Base-by-base conservation (phyloP, 2,797 vertebrate genomes). In the Helostoma temminkii region DNA sequence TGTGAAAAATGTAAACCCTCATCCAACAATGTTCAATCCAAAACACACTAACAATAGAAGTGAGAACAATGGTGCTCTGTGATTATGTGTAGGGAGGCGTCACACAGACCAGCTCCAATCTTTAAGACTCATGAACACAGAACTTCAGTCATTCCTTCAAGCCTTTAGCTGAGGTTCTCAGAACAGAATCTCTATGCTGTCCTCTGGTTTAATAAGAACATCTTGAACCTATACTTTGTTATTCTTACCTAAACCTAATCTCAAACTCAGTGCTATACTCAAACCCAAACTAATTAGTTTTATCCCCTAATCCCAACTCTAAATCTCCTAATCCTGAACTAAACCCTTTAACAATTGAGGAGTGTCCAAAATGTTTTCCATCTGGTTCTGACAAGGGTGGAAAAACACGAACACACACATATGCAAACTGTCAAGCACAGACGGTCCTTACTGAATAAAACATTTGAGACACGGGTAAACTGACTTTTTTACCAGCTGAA, bases 361-460 rank as follows among this genome's bases (percentile, higher is more conserved):
- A 60, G 58, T 3, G 16, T 62, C 50, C 37, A 48, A 19, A 72
- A n/a, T 47, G 41, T 66, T 55, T 37, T 60, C 61, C 59, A 64
- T 32, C 48, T 12, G 46, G 28, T 45, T 62, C 15, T 66, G 54
- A 37, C 39, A 59, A 43, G 50, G 57, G 26, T 47, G 25, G 30
- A 7, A 30, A 68, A 61, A 25, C 16, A 28, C 34, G 50, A 46
- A 56, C 25, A 47, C 36, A 48, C 28, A 46, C 34, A 41, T 39
- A 60, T 30, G 71, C 64, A 60, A 65, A 65, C 39, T 68, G 37
- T 52, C 22, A 7, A 36, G 64, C 78, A 71, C 74, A 78, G 65
- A 68, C 53, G 68, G 63, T 32, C 61, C 56, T 55, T 78, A n/a
- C 72, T 85, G 65, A 90, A 88, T 85, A 88, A 91, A 84, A 85